Base-by-base conservation (phyloP, 2,113 vertebrate species). In the Labeo rohita region DNA sequence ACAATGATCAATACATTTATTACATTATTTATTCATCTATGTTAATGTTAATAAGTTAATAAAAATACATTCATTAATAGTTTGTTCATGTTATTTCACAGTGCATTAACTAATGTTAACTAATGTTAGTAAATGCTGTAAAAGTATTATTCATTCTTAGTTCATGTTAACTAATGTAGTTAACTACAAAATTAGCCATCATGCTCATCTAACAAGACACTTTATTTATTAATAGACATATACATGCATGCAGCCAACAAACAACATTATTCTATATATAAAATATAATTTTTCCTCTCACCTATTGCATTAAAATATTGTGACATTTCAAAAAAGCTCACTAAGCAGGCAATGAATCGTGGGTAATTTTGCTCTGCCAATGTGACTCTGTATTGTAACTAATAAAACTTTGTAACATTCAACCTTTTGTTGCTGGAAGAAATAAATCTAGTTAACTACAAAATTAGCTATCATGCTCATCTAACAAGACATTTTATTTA, bases 311-410 rank as follows among this genome's bases (percentile, higher is more conserved):
- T 86, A 39, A 84, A 80, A 84, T 84, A 86, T 81, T 80, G 78
- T 89, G 82, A 84, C 85, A 86, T 80, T 84, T 84, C 59, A 52
- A 21, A n/a, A 39, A 84, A 80, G 80, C 73, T 86, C 75, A 54
- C 21, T 21, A 34, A 70, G 56, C 75, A 84, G 75, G 72, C 50
- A 80, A 45, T 82, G 47, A 56, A 82, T 86, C 84, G 36, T 70
- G 68, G 84, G 85, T 78, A 79, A 83, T 88, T 87, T 68, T 59
- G 47, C 70, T 81, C 23, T n/a, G 79, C 68, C 68, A 13, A 13
- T 68, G 61, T n/a, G 80, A 10, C 85, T 87, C 89, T 1, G 56
- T 61, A 9, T 61, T 61, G n/a, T n/a, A n/a, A n/a, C n/a, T n/a
- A n/a, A n/a, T n/a, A n/a, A n/a, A n/a, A n/a, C n/a, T n/a, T n/a